Conservation (phyloP, 2,888 invertebrate species). For the Ditula angustiorana region DNA sequence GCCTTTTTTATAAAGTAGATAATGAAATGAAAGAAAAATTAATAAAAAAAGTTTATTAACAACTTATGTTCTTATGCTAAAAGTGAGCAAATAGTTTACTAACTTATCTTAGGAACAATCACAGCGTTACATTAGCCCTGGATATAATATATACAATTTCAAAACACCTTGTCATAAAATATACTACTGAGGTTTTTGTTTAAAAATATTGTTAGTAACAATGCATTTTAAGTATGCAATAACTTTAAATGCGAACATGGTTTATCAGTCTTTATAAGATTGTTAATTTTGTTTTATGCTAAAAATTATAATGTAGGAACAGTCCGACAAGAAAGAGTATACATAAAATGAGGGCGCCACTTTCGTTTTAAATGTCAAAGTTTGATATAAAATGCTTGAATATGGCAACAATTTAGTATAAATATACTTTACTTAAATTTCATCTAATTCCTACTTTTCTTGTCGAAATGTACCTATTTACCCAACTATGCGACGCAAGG, state of each 20-base stretch:
- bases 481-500: too few species aligned
- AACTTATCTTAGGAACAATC: conserved; percentile 71
- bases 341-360: too few species aligned
- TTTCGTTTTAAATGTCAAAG: too few species aligned
- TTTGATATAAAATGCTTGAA: too few species aligned
- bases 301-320: not conserved
- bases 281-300: conserved; percentile 2
- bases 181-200: not conserved
- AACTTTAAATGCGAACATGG: conserved; percentile 35
- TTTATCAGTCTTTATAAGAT: conserved; percentile 32
- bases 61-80: conserved; percentile 54
- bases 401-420: too few species aligned
- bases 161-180: not conserved
- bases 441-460: too few species aligned
- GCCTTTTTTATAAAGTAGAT: too few species aligned
- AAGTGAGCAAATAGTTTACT: conserved; percentile 65
- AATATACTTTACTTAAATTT: not conserved
- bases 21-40: too few species aligned
- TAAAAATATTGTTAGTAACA: not conserved
- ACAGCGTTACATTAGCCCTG: conserved; percentile 59
- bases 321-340: too few species aligned
- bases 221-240: conserved; percentile 13
- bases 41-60: not conserved
- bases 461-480: too few species aligned
- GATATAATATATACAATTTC: conserved; percentile 6